Conservation (phyloP, 2,888 invertebrate genomes). For the Mythimna vitellina region DNA sequence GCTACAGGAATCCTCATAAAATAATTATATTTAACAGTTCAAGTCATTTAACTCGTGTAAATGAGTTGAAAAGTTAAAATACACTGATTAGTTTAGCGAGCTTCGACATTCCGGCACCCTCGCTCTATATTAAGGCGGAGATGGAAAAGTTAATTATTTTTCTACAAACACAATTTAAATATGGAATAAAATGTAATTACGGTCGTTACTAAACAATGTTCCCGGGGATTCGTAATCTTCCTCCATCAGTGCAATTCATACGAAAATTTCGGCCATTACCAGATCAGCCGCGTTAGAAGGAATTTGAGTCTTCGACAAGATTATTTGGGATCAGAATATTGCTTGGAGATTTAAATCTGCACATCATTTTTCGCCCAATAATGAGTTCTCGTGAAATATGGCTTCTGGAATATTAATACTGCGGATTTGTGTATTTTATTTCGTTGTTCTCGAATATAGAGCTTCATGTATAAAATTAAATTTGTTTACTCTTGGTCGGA, state of each 20-base stretch:
- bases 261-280: conserved; percentile 54
- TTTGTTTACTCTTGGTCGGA: background rate
- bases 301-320: conserved; percentile 54
- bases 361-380: conserved; percentile 34
- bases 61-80: conserved; percentile 40
- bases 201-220: conserved; percentile 58
- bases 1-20: conserved; percentile 1
- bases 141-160: conserved; percentile 58
- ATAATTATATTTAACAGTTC: conserved; percentile 31
- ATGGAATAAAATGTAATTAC: conserved; percentile 59
- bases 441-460: conserved; percentile 14
- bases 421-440: conserved; percentile 17
- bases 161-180: conserved; percentile 58
- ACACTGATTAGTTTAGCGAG: conserved; percentile 43
- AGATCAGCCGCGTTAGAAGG: conserved; percentile 46
- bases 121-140: conserved; percentile 17
- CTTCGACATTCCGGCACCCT: conserved; percentile 11
- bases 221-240: conserved; percentile 46
- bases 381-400: conserved; percentile 40
- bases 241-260: conserved; percentile 57
- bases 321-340: conserved; percentile 51
- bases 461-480: background rate
- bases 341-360: conserved; percentile 53
- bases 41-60: conserved; percentile 33
- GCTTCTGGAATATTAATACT: conserved; percentile 25